Conservation (phyloP, 2,113 vertebrate species). For the Brienomyrus brachyistius region DNA sequence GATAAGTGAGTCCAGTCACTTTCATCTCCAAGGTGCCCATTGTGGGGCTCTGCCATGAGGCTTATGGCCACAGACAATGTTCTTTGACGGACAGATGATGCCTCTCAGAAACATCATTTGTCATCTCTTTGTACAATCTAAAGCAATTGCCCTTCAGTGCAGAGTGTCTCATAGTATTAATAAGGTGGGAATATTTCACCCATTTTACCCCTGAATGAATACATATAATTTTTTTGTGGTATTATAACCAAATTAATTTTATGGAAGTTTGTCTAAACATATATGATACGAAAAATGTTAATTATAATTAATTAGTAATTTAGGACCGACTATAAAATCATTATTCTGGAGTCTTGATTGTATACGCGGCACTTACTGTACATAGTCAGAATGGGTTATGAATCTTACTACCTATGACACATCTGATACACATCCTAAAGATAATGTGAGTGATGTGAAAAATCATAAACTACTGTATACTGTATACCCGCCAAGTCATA, state of each 20-base stretch:
- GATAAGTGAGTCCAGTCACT: not conserved
- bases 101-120: not conserved
- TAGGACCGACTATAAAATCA: not conserved
- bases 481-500: not conserved
- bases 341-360: not conserved
- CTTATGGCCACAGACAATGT: not conserved
- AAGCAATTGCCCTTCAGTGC: not conserved
- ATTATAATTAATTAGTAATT: not conserved
- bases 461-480: not conserved
- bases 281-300: not conserved
- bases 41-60: not conserved
- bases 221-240: not conserved
- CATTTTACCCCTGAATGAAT: not conserved
- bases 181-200: not conserved
- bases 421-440: not conserved
- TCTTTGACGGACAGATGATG: not conserved
- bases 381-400: too few relatives aligned
- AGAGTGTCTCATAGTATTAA: not conserved
- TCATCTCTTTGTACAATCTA: not conserved
- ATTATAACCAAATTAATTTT: not conserved
- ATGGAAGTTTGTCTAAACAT: not conserved
- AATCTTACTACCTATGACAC: not conserved
- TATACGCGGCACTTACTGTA: not conserved
- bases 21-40: not conserved
- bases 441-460: not conserved